Percentiles rank a stretch among this genome's conserved stretches.
Conservation (phyloP, 2,113 vertebrate genomes). For the Amblyornis subalaris region DNA sequence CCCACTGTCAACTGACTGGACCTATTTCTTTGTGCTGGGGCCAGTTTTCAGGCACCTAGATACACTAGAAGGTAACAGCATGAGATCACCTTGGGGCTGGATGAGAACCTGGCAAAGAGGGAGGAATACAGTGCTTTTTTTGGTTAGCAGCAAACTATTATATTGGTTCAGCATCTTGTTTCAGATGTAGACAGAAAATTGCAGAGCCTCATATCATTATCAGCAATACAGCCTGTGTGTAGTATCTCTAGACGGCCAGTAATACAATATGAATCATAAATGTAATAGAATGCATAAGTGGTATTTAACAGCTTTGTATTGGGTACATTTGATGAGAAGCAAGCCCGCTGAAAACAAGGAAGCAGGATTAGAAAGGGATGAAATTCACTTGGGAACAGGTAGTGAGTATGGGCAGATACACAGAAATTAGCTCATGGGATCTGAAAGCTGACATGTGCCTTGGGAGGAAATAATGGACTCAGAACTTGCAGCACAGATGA, state of each 20-base stretch:
- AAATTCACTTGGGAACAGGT: neutral
- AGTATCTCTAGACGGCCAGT: neutral
- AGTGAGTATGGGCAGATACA: neutral
- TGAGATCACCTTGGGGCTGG: neutral
- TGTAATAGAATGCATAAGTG: neutral
- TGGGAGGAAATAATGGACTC: neutral
- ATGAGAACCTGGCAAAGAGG: neutral
- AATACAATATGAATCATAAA: neutral
- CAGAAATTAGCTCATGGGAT: neutral
- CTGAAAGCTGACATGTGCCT: neutral
- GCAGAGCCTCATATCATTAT: neutral
- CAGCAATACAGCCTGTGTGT: neutral
- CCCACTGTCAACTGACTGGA: neutral
- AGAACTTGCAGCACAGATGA: neutral
- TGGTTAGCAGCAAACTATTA: neutral
- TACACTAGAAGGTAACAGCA: neutral
- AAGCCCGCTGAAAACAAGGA: neutral
- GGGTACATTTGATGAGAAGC: neutral
- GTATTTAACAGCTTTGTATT: neutral
- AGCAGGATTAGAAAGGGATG: neutral
- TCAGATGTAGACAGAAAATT: neutral
- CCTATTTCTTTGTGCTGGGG: neutral
- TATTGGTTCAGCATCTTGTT: neutral
- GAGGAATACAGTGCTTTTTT: neutral
- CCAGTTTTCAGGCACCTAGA: neutral